Evolutionary conservation across 2,113 vertebrate genomes (phyloP).

Genomic region (Ivindomyrus marchei): DNA sequence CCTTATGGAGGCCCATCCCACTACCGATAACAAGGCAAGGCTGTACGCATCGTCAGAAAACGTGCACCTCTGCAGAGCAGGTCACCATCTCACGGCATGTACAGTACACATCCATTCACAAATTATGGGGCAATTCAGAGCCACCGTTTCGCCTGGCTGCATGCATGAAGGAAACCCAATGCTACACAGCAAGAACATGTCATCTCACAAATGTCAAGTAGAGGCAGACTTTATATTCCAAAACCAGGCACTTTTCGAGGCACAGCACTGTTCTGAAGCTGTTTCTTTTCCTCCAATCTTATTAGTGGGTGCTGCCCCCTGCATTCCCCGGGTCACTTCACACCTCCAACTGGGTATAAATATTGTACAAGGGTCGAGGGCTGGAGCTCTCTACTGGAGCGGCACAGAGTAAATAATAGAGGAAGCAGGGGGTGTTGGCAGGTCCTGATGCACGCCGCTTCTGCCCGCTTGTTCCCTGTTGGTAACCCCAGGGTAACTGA

Average conservation of each 20-base stretch:
- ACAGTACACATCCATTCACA: background rate
- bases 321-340: background rate
- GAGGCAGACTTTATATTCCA: background rate
- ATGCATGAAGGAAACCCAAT: background rate
- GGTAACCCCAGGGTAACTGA: background rate
- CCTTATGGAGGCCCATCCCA: background rate
- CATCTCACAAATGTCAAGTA: background rate
- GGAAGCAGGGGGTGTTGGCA: background rate
- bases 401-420: background rate
- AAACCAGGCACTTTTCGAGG: background rate
- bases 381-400: background rate
- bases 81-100: background rate
- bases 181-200: background rate
- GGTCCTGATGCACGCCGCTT: background rate
- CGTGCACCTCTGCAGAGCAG: background rate
- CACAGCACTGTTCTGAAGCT: background rate
- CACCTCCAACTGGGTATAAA: conserved; percentile 9
- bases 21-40: background rate
- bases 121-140: background rate
- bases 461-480: background rate
- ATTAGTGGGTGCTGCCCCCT: background rate
- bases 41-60: background rate
- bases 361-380: conserved; percentile 15
- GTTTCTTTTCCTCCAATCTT: background rate
- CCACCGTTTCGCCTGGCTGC: background rate